Evolutionary conservation across 2,797 vertebrate genomes (phyloP).

Genomic region (Danio kyathit): DNA sequence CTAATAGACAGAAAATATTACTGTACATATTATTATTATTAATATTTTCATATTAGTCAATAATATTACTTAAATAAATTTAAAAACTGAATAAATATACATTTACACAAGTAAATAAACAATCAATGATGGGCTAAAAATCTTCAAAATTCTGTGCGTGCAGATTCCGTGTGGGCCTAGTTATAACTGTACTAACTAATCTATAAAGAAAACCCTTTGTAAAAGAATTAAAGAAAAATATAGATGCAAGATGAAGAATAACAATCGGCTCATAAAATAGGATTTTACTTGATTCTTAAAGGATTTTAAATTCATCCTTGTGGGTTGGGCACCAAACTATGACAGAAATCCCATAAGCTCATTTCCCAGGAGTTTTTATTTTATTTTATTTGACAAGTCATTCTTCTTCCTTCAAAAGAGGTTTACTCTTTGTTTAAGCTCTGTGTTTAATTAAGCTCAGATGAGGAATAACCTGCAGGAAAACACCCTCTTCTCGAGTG

Average conservation of each 20-base stretch:
- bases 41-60: too few relatives aligned
- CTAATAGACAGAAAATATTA: too few relatives aligned
- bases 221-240: background rate
- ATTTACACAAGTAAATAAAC: too few relatives aligned
- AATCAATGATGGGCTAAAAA: too few relatives aligned
- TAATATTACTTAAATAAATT: too few relatives aligned
- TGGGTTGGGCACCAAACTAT: background rate
- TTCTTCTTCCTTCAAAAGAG: background rate
- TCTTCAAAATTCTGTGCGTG: too few relatives aligned
- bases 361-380: background rate
- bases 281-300: background rate
- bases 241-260: background rate
- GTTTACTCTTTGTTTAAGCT: background rate
- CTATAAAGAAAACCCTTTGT: background rate
- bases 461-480: slow-evolving; percentile 11
- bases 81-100: too few relatives aligned
- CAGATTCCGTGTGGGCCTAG: too few relatives aligned
- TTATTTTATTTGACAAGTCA: background rate
- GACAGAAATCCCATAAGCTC: background rate
- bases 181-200: too few relatives aligned
- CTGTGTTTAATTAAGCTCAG: slow-evolving; percentile 1
- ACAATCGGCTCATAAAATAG: background rate
- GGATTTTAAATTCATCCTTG: background rate
- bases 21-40: too few relatives aligned
- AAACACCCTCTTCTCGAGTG: slow-evolving; percentile 24